Conservation (phyloP, 1,140 invertebrate species). For the Aphidius gifuensis region DNA sequence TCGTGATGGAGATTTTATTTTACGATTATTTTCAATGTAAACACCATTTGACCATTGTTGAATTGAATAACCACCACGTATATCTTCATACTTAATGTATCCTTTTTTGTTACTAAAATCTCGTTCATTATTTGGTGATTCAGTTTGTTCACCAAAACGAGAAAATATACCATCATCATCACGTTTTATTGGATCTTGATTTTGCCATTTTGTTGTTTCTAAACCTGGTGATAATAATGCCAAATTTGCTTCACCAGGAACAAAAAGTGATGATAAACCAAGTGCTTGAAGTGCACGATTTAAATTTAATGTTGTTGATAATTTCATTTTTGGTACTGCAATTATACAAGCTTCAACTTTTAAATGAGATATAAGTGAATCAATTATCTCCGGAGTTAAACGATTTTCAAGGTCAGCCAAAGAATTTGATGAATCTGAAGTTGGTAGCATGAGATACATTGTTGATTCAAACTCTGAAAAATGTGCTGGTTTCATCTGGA, state of each 20-base stretch:
- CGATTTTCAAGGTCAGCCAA: slow-evolving; percentile 54
- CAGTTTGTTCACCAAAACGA: not conserved
- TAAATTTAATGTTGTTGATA: slow-evolving; percentile 60
- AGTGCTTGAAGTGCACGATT: slow-evolving; percentile 54
- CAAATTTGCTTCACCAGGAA: slow-evolving; percentile 59
- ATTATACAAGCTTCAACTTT: slow-evolving; percentile 56
- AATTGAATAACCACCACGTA: slow-evolving; percentile 30
- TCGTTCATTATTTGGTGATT: no score
- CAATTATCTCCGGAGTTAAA: slow-evolving; percentile 55
- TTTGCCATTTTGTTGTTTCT: not conserved
- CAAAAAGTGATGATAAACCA: slow-evolving; percentile 62
- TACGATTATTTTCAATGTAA: slow-evolving; percentile 24
- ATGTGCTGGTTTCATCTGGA: slow-evolving; percentile 2
- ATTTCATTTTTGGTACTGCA: slow-evolving; percentile 66
- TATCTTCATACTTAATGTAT: slow-evolving; percentile 34
- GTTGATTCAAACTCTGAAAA: slow-evolving; percentile 42
- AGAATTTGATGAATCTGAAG: slow-evolving; percentile 48
- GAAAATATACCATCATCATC: slow-evolving; percentile 21
- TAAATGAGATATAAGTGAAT: slow-evolving; percentile 55
- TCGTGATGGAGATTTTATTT: not conserved
- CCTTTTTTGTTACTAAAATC: no score
- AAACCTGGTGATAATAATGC: slow-evolving; percentile 56
- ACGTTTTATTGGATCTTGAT: no score
- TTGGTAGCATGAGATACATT: slow-evolving; percentile 72
- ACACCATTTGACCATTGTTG: slow-evolving; percentile 45